Base-by-base conservation (phyloP, 2,113 vertebrate genomes). In the Lontra canadensis region DNA sequence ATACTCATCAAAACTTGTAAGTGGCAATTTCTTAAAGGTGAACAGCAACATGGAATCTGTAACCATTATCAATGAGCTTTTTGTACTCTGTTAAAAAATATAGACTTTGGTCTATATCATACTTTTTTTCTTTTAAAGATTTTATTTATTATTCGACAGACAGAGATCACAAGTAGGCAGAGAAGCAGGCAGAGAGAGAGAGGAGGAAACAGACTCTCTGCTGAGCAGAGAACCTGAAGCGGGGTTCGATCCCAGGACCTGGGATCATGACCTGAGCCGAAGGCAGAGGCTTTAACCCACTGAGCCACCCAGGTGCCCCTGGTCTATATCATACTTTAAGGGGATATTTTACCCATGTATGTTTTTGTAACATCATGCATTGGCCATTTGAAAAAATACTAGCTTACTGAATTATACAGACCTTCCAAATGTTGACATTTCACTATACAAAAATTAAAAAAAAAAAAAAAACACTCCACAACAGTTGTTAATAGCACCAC, bases 351-450 rank as follows among this genome's bases (percentile, higher is more conserved):
- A 86, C 13, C 20, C 21, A 96, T 47, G 11, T 25, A 52, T 71
- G 4, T 59, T 93, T 95, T 92, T 90, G 34, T 90, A 87, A 78
- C 23, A 90, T 78, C 8, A 71, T 73, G 67, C n/a, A 79, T 42
- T 83, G 67, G 23, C 71, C 36, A 85, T 80, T 34, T 91, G 76
- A 79, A 96, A 93, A 92, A 96, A 65, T 61, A 82, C 23, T 79
- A 92, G 59, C 63, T 90, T 5, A 81, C 6, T 52, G 47, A 95
- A 52, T 90, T 55, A 82, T 59, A 12, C 12, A 94, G 92, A 59
- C 57, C 73, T 97, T 91, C 55, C 25, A 96, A 90, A 83, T 71
- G 17, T 95, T 88, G 85, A 93, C 55, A 83, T 90, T 93, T 95
- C 84, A 94, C 55, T 42, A 79, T 4, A 63, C 39, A 1, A 34